A percentile compares a stretch with the other conserved stretches of the same genome.
Conservation (phyloP, 2,113 vertebrate species). For the Drymodes brunneopygia region DNA sequence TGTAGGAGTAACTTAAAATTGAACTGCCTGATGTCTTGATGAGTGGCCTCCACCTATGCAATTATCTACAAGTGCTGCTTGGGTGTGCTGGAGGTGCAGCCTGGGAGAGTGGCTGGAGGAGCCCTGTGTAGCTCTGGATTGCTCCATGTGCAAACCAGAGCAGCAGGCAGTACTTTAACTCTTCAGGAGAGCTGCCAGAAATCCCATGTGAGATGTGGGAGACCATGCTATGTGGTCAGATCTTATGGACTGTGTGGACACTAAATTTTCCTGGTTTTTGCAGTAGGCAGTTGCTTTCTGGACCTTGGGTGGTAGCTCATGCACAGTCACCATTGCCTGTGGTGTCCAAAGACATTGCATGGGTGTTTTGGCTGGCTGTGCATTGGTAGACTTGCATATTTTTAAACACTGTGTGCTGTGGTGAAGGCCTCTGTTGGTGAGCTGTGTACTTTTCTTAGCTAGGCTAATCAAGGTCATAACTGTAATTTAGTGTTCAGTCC, state of each 20-base stretch:
- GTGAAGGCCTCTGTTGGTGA: neutral
- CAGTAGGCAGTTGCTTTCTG: neutral
- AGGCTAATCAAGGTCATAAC: neutral
- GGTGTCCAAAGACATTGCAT: neutral
- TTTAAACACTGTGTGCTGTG: neutral
- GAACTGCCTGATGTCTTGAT: slow-evolving; percentile 11
- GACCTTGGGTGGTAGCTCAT: neutral
- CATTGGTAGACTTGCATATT: neutral
- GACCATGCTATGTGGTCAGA: neutral
- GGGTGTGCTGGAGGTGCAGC: neutral
- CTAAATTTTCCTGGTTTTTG: neutral
- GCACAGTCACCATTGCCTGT: neutral
- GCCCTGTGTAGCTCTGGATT: neutral
- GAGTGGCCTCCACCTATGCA: slow-evolving; percentile 33
- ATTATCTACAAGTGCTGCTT: neutral
- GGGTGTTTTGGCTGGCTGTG: neutral
- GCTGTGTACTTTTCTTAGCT: neutral
- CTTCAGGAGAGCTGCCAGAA: neutral
- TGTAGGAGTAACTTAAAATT: neutral
- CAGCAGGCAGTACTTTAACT: neutral
- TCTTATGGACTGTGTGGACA: neutral
- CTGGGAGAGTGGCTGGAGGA: neutral
- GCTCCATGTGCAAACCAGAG: neutral
- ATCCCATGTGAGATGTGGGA: neutral
- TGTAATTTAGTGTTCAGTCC: neutral